Evolutionary conservation across 92 coral and sea anemone genomes (phyloP), one percentile per base, ranked within the genome.

Genomic region (Epizoanthus ramosus): DNA sequence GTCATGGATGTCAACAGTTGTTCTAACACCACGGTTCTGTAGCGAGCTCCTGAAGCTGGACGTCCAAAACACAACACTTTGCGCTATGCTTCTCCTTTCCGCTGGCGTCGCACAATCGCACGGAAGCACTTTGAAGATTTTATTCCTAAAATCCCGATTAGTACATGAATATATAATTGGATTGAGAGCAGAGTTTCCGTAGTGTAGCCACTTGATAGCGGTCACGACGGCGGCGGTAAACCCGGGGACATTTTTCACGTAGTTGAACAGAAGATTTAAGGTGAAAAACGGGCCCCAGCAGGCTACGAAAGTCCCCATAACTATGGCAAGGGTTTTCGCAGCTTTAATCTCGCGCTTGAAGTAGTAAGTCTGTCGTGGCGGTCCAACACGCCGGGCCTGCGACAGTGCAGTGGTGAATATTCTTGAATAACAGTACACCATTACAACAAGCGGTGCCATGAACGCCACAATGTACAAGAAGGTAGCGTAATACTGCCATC

Each of bases 271-370:
- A n/a, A 93, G 73, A 79, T 93, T 93, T 19, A 86, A 54, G 52
- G 92, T 82, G 71, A 93, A 93, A 71, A 93, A 93, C 41, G 97
- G 97, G 8, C 93, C 90, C 97, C 97, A 93, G 21, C 97, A 91
- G 5, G 76, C 89, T 22, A 93, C 89, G 61, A 93, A 93, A 14
- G 89, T 74, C 12, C 97, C 97, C 97, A 93, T 93, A 5, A 93
- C 97, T 18, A 93, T 83, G 5, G 94, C 97, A 17, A 93, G 85
- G 3, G 97, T 93, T 58, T 90, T 91, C n/a, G 97, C 91, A 15
- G 97, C 95, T 79, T 91, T 93, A 17, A 91, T 85, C 82, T 93
- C 97, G 3, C 93, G 90, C 80, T 87, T 93, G 85, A 91, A 93
- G 83, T 86, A 91, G 25, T 87, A 93, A 0, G 90, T 88, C 53